Base-by-base conservation (phyloP, 2,797 vertebrate species). In the Sibirionetta formosa region DNA sequence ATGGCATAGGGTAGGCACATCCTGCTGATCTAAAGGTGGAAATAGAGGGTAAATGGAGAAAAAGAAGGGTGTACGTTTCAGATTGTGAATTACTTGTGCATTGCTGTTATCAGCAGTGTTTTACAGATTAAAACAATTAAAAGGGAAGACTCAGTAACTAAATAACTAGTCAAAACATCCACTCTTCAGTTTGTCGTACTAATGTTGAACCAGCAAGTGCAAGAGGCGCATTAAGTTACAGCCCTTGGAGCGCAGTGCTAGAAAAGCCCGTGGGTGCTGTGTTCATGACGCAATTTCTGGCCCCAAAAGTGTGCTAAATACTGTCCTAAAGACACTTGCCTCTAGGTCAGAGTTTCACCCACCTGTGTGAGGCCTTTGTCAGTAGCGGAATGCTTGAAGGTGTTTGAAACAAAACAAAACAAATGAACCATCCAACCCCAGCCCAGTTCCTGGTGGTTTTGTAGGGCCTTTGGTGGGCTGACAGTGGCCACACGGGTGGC, bases 391-490 rank as follows among this genome's bases (percentile, higher is more conserved):
- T 10, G 27, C 44, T 85, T 56, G 26, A 26, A 78, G 23, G 46
- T 27, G 46, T 27, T 50, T 18, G n/a, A 31, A 12, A 56, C 31
- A 19, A 17, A 26, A 51, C 7, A 51, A 51, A 33, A 36, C 2
- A 46, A 33, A 12, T 12, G 8, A n/a, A 60, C 58, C 24, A 3
- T 24, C 24, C 50, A 51, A 51, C 50, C 50, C 5, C 11, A 2
- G 4, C 11, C 3, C 7, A 29, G n/a, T 29, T 8, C 4, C 0
- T 17, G 38, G n/a, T 54, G 51, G 7, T 31, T 72, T 15, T 69
- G 5, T 50, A 3, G 78, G n/a, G 7, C 17, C 64, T 20, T 2
- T 11, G 36, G 17, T 16, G 56, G 22, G 11, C 18, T 57, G 53
- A 33, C 20, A 9, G 42, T 7, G 26, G 60, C 19, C 79, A 4